Evolutionary conservation across 2,113 vertebrate genomes (phyloP).

Genomic region (Piaya cayana): DNA sequence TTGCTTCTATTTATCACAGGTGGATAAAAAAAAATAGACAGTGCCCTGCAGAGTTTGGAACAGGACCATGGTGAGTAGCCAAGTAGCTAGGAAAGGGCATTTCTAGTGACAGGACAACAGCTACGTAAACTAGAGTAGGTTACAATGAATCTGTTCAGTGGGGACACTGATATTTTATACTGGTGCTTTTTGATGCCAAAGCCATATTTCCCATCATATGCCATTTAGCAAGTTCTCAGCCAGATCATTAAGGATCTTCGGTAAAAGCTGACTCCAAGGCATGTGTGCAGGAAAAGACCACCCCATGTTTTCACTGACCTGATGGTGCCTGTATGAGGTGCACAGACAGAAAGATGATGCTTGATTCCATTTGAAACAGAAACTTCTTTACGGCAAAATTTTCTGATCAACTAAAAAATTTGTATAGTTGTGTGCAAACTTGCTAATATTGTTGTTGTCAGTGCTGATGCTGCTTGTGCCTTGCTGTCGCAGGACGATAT

Average conservation of each 20-base stretch:
- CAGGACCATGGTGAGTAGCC: not conserved
- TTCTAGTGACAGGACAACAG: not conserved
- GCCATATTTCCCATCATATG: not conserved
- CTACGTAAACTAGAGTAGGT: not conserved
- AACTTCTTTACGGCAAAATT: not conserved
- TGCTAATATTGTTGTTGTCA: not conserved
- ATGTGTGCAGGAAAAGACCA: not conserved
- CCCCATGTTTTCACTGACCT: not conserved
- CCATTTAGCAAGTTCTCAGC: not conserved
- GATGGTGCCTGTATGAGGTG: not conserved
- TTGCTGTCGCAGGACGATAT: not conserved
- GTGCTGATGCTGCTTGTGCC: not conserved
- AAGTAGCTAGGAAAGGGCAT: not conserved
- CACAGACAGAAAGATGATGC: rapidly evolving
- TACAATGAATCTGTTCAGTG: not conserved
- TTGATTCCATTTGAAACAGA: not conserved
- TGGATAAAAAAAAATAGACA: not conserved
- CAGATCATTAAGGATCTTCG: not conserved
- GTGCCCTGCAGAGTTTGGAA: not conserved
- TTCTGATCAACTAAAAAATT: not conserved
- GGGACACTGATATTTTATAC: not conserved
- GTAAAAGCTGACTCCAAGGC: not conserved
- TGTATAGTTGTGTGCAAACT: not conserved
- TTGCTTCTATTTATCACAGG: constrained; percentile 5
- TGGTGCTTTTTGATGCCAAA: not conserved